These are phyloP conservation scores for Oreochromis tanganicae DNA, from an alignment of 2,113 vertebrate genomes.

Conservation along the genomic window DNA sequence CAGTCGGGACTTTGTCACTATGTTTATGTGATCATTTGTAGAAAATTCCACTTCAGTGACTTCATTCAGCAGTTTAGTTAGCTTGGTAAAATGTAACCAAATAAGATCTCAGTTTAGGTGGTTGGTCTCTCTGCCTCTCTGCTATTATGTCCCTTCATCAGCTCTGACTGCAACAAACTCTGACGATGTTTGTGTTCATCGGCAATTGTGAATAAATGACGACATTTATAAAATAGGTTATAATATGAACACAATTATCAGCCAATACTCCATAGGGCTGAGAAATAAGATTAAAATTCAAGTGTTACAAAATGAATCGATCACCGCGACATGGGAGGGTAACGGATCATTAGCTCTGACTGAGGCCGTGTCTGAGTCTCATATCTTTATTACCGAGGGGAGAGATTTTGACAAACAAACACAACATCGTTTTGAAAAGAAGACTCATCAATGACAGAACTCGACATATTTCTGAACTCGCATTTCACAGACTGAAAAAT, in stretches of 20 bases:
- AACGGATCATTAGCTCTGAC: neutral
- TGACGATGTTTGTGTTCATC: neutral
- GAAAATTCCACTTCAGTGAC: neutral
- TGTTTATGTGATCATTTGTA: neutral
- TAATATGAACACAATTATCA: neutral
- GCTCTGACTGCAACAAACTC: neutral
- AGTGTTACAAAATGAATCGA: neutral
- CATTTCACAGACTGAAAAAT: neutral
- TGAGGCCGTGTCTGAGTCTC: neutral
- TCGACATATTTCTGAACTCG: neutral
- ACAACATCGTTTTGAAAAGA: neutral
- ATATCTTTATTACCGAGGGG: neutral
- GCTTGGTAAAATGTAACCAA: neutral
- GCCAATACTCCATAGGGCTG: neutral
- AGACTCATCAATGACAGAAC: neutral
- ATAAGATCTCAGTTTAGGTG: neutral
- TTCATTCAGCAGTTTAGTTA: neutral
- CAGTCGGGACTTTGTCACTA: neutral
- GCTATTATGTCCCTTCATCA: neutral
- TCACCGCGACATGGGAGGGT: neutral
- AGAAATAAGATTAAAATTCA: neutral
- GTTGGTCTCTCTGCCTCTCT: neutral
- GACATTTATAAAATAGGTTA: neutral
- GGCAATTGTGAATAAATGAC: neutral
- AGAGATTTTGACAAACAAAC: neutral